Evolutionary conservation across 2,797 vertebrate species (phyloP).

Genomic region (Scleropages formosus): DNA sequence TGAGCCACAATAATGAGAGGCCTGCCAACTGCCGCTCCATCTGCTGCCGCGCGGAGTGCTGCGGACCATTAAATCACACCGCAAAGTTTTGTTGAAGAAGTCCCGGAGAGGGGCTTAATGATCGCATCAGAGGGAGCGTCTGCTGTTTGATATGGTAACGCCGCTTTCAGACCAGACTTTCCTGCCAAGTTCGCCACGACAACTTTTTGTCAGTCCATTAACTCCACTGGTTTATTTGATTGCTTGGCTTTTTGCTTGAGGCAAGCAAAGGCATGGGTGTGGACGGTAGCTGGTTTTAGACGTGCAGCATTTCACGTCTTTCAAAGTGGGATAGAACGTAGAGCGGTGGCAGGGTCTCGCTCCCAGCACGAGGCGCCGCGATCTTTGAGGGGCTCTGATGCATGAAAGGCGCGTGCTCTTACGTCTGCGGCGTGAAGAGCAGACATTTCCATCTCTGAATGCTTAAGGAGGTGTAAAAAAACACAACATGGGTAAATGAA

Average conservation of each 20-base stretch:
- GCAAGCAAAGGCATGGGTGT: neutral
- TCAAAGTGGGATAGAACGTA: neutral
- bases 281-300: neutral
- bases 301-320: no score
- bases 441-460: neutral
- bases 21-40: constrained; percentile 74
- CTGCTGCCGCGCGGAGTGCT: constrained; percentile 52
- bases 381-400: neutral
- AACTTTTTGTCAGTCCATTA: neutral
- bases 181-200: neutral
- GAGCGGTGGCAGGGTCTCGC: no score
- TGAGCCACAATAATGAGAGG: constrained; percentile 65
- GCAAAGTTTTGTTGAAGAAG: constrained; percentile 21
- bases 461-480: neutral
- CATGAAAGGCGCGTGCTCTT: neutral
- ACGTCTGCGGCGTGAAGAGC: neutral
- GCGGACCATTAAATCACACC: constrained; percentile 32
- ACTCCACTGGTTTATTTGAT: neutral
- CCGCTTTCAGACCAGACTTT: constrained; percentile 29
- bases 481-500: neutral
- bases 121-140: constrained; percentile 13
- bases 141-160: constrained; percentile 34
- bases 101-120: constrained; percentile 17
- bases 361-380: no score
- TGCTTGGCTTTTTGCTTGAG: neutral